phyloP scores from a whole-genome alignment of 2,888 invertebrate genomes.

The Nipponacmea schrenckii region DNA sequence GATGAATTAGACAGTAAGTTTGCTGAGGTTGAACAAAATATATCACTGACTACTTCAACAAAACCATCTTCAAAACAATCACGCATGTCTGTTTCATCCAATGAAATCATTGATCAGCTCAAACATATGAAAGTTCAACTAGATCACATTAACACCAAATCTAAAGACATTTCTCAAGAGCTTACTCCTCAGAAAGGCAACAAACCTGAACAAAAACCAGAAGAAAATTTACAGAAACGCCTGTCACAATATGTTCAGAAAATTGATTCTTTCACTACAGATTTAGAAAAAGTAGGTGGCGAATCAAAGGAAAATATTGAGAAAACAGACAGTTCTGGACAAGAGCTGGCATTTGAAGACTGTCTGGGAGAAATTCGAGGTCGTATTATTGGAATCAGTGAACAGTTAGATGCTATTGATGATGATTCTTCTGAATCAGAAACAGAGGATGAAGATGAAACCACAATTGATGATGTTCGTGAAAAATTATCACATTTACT shows the following conservation, averaged over 20 bases:
- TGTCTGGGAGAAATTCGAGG: slow-evolving; percentile 50
- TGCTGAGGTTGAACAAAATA: slow-evolving; percentile 42
- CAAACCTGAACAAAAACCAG: slow-evolving; percentile 27
- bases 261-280: slow-evolving; percentile 41
- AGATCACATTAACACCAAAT: slow-evolving; percentile 42
- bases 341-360: slow-evolving; percentile 43
- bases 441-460: slow-evolving; percentile 39
- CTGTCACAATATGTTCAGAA: slow-evolving; percentile 46
- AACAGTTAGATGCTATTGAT: slow-evolving; percentile 40
- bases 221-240: slow-evolving; percentile 35
- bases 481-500: slow-evolving; percentile 45
- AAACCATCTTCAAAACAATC: slow-evolving; percentile 1
- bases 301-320: slow-evolving; percentile 33
- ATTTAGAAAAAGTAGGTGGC: slow-evolving; percentile 36
- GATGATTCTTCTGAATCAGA: slow-evolving; percentile 51
- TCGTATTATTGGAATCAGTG: slow-evolving; percentile 38
- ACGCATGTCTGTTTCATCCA: slow-evolving; percentile 14
- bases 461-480: slow-evolving; percentile 43
- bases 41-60: slow-evolving; percentile 2
- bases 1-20: slow-evolving; percentile 47
- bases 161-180: slow-evolving; percentile 43
- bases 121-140: slow-evolving; percentile 52
- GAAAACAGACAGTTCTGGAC: slow-evolving; percentile 25
- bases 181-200: slow-evolving; percentile 19
- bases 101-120: slow-evolving; percentile 37